Percentiles rank a stretch among this genome's conserved stretches.
phyloP scores from a whole-genome alignment of 2,797 vertebrate species.

The Taenioides sp. region DNA sequence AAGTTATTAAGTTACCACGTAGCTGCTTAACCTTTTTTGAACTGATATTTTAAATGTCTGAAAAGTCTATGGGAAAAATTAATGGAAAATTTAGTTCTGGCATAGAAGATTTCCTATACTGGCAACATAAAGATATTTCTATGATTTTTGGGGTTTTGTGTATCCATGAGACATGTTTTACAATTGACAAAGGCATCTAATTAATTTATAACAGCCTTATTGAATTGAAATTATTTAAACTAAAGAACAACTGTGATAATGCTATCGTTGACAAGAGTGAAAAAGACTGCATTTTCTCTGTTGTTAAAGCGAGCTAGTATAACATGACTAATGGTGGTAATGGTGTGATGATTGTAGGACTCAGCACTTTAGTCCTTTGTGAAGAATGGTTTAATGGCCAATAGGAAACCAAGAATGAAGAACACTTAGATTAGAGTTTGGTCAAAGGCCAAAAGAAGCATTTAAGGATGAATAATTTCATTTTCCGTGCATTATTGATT shows the following conservation, averaged over 20 bases:
- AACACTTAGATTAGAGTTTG: not conserved
- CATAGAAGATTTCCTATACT: no score
- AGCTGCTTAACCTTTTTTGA: no score
- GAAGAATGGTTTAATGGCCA: not conserved
- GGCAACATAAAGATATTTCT: not conserved
- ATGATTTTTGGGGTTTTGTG: not conserved
- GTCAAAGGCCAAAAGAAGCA: conserved; percentile 3
- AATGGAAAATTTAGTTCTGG: no score
- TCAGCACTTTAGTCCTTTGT: not conserved
- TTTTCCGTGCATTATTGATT: not conserved
- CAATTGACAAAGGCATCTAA: no score
- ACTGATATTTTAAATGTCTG: no score
- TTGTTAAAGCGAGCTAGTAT: not conserved
- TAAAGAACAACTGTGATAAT: not conserved
- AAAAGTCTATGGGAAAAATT: no score
- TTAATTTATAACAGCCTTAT: not conserved
- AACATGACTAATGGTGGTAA: not conserved
- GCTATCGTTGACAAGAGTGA: not conserved
- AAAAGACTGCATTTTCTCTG: not conserved
- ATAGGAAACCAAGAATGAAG: not conserved
- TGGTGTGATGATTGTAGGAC: not conserved
- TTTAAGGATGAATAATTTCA: not conserved
- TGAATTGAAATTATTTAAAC: not conserved
- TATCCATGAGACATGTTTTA: no score
- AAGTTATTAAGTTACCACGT: no score